Evolutionary conservation across 2,797 vertebrate genomes (phyloP), one percentile per base, ranked within the genome.

Genomic region (Poecilia gillii): DNA sequence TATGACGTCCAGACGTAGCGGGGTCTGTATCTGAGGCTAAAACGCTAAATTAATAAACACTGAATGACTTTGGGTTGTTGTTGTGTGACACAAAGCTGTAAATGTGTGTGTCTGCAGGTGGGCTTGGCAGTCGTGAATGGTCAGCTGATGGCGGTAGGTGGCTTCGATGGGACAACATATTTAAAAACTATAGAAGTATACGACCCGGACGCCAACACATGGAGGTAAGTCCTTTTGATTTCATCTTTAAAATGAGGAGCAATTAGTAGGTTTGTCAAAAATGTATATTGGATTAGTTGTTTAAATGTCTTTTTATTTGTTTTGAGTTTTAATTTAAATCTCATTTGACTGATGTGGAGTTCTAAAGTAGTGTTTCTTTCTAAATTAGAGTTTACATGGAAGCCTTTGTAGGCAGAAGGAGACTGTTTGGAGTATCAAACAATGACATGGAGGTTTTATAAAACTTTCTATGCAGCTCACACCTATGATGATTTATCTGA

Each of bases 131-230:
- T 99, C 72, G 99, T 99, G 36, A 99, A 99, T 2, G 98, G 98
- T 76, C 99, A 99, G 91, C 94, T 99, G 78, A 99, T 99, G 99
- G 99, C 99, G 33, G 99, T 99, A 1, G 99, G 99, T 75, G 99
- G 99, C 18, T 99, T 99, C 93, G 99, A 99, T 89, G 99, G 99
- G 62, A 99, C 99, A 9, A 99, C 98, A 0, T 99, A 99, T 93
- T 96, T 99, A 88, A 99, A 99, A 95, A 99, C 99, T 28, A 99
- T 99, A 92, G 99, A 99, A 92, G 99, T 99, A 49, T 99, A 99
- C 73, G 99, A 99, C 89, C 98, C 99, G 6, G 99, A 99, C 81
- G 99, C 98, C 74, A 99, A 99, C 90, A 99, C 99, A 0, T 99
- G 99, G 99, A 98, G 99, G 99, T 99, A 96, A 94, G 81, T 25